Base-by-base conservation (phyloP, 2,113 vertebrate species). In the Nothocercus julius region DNA sequence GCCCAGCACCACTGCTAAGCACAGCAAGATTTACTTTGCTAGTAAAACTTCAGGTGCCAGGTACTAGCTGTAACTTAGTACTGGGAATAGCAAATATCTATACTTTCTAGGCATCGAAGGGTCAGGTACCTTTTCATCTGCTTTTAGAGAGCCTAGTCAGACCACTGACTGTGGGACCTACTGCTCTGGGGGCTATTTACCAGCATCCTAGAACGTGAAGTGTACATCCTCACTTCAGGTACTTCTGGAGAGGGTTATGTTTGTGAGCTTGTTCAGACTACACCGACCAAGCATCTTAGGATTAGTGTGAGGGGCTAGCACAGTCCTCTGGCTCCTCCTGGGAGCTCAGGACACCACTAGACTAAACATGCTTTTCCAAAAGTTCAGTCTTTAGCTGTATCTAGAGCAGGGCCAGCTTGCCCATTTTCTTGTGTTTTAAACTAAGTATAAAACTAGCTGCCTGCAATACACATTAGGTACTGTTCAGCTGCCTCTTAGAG, bases 221-320 rank as follows among this genome's bases (percentile, higher is more conserved):
- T 68, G 68, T 56, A 84, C 87, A 45, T 64, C 44, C 77, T 83
- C 62, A 73, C 53, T 92, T 92, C 85, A 90, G 93, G 96, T 97
- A 97, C 96, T 96, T 93, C 49, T 83, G 64, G 77, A 80, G 79
- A 42, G 17, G 12, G 61, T 12, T 22, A 42, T 5, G 53, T 0
- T 0, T 13, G 18, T 67, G 64, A 20, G n/a, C 17, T 83, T 49
- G 54, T 63, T 67, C 40, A 40, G 21, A 77, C 42, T 7, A 56
- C 3, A 5, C 11, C 1, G 2, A 18, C 11, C 4, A n/a, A 82
- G 82, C 92, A 93, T 78, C 82, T 87, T 4, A 11, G 64, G 58
- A 2, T 73, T 30, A 89, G 73, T 85, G 77, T 89, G 76, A 94
- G 87, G 76, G 89, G 70, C 92, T 76, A 27, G 16, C 5, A 0